Conservation (phyloP, 2,113 vertebrate species). For the Neofelis nebulosa region DNA sequence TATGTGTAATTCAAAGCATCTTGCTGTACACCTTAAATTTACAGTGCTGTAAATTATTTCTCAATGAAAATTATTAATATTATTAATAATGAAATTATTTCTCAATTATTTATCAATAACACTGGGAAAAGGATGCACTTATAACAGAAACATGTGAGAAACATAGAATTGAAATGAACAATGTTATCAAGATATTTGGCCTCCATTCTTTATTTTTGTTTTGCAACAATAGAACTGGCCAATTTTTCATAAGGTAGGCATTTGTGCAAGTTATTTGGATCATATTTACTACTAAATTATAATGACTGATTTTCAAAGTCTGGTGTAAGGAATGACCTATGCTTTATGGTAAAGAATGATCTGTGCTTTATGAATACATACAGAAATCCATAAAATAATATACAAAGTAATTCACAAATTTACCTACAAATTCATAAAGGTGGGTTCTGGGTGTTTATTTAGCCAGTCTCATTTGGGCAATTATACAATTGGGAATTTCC, state of each 20-base stretch:
- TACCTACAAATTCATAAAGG: neutral
- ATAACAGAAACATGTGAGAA: neutral
- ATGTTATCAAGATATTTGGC: neutral
- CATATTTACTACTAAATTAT: conserved; percentile 9
- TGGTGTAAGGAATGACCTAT: neutral
- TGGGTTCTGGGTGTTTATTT: neutral
- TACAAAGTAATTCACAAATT: neutral
- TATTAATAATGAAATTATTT: neutral
- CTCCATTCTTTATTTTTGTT: conserved; percentile 23
- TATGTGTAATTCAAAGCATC: neutral
- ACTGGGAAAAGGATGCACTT: neutral
- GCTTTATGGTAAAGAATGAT: neutral
- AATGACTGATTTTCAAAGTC: neutral
- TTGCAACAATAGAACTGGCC: neutral
- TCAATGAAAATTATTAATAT: neutral
- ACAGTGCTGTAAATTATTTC: neutral
- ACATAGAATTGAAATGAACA: neutral
- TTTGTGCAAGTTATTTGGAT: neutral
- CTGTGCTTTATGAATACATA: neutral
- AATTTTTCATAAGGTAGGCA: neutral
- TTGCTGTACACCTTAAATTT: neutral
- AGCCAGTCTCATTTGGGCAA: neutral
- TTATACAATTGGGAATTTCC: neutral
- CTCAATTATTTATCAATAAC: neutral
- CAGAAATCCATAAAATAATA: neutral